A percentile compares a stretch with the other conserved stretches of the same genome.
Evolutionary conservation across 2,113 vertebrate genomes (phyloP).

Genomic region (Lycaon pictus): DNA sequence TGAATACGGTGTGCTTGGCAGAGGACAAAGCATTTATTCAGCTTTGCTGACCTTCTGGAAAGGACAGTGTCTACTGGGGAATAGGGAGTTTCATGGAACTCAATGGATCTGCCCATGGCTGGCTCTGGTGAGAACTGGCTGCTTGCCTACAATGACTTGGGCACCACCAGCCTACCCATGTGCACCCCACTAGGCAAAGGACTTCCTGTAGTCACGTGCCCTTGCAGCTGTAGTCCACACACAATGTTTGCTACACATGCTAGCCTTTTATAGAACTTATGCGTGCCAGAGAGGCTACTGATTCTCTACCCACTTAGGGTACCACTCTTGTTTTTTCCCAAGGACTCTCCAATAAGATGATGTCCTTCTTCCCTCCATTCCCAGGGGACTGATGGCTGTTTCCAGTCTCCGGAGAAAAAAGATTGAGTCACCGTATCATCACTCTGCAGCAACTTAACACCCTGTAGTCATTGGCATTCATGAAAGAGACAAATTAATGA

Average conservation of each 20-base stretch:
- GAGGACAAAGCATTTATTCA: neutral
- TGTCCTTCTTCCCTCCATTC: neutral
- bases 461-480: neutral
- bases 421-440: neutral
- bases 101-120: neutral
- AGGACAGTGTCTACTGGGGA: neutral
- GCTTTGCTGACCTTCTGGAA: neutral
- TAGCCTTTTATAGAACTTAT: neutral
- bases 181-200: neutral
- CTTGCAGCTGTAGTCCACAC: neutral
- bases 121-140: neutral
- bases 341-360: neutral
- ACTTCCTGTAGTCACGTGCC: neutral
- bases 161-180: accelerated
- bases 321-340: neutral
- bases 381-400: neutral
- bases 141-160: neutral
- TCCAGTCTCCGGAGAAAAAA: neutral
- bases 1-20: neutral
- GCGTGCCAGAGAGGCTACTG: neutral
- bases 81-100: neutral
- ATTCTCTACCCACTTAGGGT: neutral
- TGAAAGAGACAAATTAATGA: neutral
- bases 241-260: neutral
- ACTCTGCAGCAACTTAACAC: neutral